phyloP scores from a whole-genome alignment of 1,140 invertebrate genomes.

The Conus betulinus region DNA sequence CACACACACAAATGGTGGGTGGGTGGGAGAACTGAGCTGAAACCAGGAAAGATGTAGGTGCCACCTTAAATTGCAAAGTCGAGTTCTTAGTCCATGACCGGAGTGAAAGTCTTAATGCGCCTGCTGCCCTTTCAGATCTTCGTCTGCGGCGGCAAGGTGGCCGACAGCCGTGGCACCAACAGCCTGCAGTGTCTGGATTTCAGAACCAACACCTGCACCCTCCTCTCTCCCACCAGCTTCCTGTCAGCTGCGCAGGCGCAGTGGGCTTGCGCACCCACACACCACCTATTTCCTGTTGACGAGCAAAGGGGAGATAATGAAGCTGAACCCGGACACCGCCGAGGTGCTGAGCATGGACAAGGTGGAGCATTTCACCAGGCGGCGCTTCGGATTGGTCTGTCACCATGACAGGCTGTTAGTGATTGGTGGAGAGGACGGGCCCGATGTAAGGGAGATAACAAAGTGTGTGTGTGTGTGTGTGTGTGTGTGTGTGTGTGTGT shows the following conservation, averaged over 20 bases:
- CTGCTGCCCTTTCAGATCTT: background rate
- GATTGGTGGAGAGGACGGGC: conserved; percentile 14
- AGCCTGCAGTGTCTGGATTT: conserved; percentile 1
- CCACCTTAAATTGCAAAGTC: too few relatives aligned
- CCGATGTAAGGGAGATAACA: background rate
- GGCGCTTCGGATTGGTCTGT: background rate
- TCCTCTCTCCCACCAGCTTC: background rate
- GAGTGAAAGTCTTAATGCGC: background rate
- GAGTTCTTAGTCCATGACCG: too few relatives aligned
- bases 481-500: too few relatives aligned
- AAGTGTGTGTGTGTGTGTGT: too few relatives aligned
- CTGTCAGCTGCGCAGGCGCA: background rate
- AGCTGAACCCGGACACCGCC: background rate
- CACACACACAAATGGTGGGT: too few relatives aligned
- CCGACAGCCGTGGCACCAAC: background rate
- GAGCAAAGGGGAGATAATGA: background rate
- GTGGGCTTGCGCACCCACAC: background rate
- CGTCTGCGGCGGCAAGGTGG: background rate
- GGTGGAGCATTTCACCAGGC: background rate
- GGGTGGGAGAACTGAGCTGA: too few relatives aligned
- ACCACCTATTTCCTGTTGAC: background rate
- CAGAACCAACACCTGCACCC: background rate
- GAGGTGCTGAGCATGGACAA: background rate
- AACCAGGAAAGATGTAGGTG: too few relatives aligned
- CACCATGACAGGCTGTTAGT: conserved; percentile 11